Evolutionary conservation across 2,797 vertebrate genomes (phyloP).

Genomic region (Brachymystax lenok): DNA sequence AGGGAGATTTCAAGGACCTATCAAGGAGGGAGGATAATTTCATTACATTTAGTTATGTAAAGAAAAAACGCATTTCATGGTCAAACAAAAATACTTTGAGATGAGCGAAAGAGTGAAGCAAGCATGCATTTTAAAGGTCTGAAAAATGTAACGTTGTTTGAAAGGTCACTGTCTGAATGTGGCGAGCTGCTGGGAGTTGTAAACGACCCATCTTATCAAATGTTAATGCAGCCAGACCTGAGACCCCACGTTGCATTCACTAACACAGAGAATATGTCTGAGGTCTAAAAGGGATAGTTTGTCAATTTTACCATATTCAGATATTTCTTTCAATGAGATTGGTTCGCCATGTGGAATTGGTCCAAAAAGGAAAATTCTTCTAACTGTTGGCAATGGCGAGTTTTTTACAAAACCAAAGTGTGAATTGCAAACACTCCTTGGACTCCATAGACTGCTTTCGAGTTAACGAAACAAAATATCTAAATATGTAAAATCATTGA

Average conservation of each 20-base stretch:
- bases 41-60: conserved; percentile 49
- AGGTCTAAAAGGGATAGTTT: conserved; percentile 54
- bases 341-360: neutral
- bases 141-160: conserved; percentile 79
- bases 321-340: neutral
- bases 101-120: conserved; percentile 62
- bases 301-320: neutral
- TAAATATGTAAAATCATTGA: neutral
- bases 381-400: neutral
- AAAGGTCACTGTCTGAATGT: conserved; percentile 83
- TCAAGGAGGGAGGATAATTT: conserved; percentile 50
- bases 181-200: conserved; percentile 79
- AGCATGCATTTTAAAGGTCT: conserved; percentile 76
- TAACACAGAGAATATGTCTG: conserved; percentile 68
- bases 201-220: conserved; percentile 84
- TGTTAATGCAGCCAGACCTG: conserved; percentile 80
- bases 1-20: conserved; percentile 31
- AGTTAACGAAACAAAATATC: neutral
- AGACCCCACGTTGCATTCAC: conserved; percentile 65
- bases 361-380: neutral
- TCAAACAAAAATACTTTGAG: conserved; percentile 70
- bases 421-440: neutral
- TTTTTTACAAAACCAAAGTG: neutral
- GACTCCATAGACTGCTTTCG: neutral
- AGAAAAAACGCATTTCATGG: conserved; percentile 46